These are phyloP conservation scores for Peribatodes rhomboidaria DNA, from an alignment of 2,888 invertebrate species.

Conservation along the genomic window DNA sequence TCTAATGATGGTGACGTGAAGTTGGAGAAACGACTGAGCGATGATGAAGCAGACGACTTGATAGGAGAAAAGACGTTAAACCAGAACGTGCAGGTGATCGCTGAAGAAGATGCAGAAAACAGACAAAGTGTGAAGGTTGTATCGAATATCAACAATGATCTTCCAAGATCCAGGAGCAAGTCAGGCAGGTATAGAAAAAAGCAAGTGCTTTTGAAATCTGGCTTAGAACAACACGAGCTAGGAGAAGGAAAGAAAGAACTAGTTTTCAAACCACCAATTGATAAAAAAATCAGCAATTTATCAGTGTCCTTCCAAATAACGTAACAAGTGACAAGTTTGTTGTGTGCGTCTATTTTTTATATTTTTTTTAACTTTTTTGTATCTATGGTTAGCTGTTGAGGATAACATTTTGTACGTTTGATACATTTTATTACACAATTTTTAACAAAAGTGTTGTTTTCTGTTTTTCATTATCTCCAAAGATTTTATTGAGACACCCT, in stretches of 20 bases:
- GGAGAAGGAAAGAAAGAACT: slow-evolving; percentile 62
- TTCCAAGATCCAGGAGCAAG: neutral
- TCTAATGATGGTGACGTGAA: slow-evolving; percentile 60
- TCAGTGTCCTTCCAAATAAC: slow-evolving; percentile 69
- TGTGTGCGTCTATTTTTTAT: neutral
- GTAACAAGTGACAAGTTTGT: slow-evolving; percentile 3
- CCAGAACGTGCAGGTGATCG: slow-evolving; percentile 48
- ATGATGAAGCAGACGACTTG: slow-evolving; percentile 58
- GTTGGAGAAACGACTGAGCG: slow-evolving; percentile 60
- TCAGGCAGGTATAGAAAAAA: slow-evolving; percentile 31
- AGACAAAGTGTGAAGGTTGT: slow-evolving; percentile 48
- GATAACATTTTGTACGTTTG: slow-evolving; percentile 25
- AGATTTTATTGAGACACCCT: too few relatives aligned
- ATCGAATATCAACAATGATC: slow-evolving; percentile 43
- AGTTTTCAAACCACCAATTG: slow-evolving; percentile 62
- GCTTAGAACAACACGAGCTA: slow-evolving; percentile 47
- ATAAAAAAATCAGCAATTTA: slow-evolving; percentile 68
- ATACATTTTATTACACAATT: slow-evolving; percentile 17
- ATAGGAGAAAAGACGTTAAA: slow-evolving; percentile 44
- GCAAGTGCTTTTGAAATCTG: slow-evolving; percentile 47
- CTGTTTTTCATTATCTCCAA: too few relatives aligned
- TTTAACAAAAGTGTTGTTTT: neutral
- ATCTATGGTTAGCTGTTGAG: neutral
- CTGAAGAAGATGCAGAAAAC: slow-evolving; percentile 47
- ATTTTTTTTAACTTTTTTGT: slow-evolving; percentile 15